Evolutionary conservation across 2,888 invertebrate genomes (phyloP).

Genomic region (Mythimna loreyi): DNA sequence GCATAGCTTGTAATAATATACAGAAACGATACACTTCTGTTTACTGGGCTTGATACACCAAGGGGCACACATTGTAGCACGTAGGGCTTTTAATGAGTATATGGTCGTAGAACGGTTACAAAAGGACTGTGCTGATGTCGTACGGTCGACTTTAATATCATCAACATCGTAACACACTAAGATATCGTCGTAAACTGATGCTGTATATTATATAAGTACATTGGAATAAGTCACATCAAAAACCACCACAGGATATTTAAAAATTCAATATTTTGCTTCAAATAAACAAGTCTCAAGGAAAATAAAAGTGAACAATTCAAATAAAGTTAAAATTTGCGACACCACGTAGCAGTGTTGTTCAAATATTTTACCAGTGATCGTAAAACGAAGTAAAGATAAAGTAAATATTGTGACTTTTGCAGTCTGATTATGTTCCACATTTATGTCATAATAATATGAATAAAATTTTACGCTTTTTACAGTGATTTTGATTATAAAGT

Average conservation of each 20-base stretch:
- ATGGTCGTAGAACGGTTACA: conserved; percentile 4
- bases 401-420: conserved; percentile 73
- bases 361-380: conserved; percentile 71
- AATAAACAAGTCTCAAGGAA: conserved; percentile 53
- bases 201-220: background rate
- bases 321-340: conserved; percentile 71
- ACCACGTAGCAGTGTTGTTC: conserved; percentile 66
- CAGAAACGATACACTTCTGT: background rate
- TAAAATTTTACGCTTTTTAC: conserved; percentile 43
- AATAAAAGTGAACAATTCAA: conserved; percentile 65
- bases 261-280: conserved; percentile 40
- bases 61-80: conserved; percentile 17
- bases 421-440: conserved; percentile 64
- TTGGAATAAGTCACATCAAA: conserved; percentile 23
- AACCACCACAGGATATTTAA: conserved; percentile 34
- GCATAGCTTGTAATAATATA: background rate
- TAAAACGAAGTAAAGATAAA: conserved; percentile 74
- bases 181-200: conserved; percentile 5
- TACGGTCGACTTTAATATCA: conserved; percentile 8
- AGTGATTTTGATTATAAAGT: conserved; percentile 29
- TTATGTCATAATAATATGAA: conserved; percentile 54
- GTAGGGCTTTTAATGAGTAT: conserved; percentile 31
- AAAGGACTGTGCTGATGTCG: background rate
- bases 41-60: background rate
- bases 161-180: background rate